Evolutionary conservation across 1,140 invertebrate species (phyloP), one percentile per base, ranked within the genome.

Genomic region (Chionoecetes opilio): DNA sequence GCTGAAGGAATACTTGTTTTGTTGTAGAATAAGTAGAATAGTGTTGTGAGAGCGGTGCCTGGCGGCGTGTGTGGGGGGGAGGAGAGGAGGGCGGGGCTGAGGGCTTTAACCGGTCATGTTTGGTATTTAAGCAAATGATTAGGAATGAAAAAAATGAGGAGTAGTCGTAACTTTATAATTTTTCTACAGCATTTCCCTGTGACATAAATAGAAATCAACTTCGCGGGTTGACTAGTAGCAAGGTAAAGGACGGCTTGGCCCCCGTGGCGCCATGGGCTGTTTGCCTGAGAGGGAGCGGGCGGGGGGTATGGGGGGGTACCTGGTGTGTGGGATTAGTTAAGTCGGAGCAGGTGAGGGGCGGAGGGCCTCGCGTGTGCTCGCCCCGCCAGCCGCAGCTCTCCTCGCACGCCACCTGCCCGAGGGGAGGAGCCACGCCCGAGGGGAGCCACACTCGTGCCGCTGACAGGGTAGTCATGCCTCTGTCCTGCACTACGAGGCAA

Each of bases 241-340:
- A 53, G 46, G 11, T 14, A 17, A 53, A 17, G 46, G 9, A 17
- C 46, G 46, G 46, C 9, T 9, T 53, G 46, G 46, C 46, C 46
- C 46, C 46, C 46, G 46, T 53, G 46, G 46, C 9, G 11, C 46
- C 46, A 9, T 11, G 29, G 88, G 9, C 87, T 90, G 88, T 90
- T 53, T 90, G 41, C 88, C 88, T 90, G 88, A 34, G 89, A 91
- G 75, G 17, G 89, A 3, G 53, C 46, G 46, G 63, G 46, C 46
- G 53, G 89, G 41, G 37, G 29, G 53, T 31, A 31, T 91, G 46
- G 89, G 53, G 89, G 41, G 37, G 29, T 75, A 91, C 46, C 46
- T 91, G 46, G 89, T 75, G 89, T 91, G 89, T 91, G 89, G 89
- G 46, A 91, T 91, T 91, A 91, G 89, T 91, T 91, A 21, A 63